These are phyloP conservation scores for Microtus richardsoni DNA, from an alignment of 2,113 vertebrate species.

Conservation along the genomic window DNA sequence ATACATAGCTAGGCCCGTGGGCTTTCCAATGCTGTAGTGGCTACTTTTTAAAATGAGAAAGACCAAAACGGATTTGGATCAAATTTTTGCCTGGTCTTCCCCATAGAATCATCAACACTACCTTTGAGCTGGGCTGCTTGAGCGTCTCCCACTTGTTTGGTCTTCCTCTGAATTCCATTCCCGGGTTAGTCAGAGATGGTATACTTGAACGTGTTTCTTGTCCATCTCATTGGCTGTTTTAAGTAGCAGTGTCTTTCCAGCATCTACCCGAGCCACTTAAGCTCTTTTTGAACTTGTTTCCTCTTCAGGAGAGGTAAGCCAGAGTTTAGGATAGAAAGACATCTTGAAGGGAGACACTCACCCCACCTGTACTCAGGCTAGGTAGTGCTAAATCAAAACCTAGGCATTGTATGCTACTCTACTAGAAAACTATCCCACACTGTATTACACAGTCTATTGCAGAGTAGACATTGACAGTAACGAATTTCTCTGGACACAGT, in stretches of 20 bases:
- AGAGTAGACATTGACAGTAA: neutral
- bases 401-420: neutral
- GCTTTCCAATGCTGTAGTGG: neutral
- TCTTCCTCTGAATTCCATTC: neutral
- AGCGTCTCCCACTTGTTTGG: slow-evolving; percentile 22
- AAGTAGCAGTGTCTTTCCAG: neutral
- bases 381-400: neutral
- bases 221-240: slow-evolving; percentile 25
- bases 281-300: neutral
- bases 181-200: too few relatives aligned
- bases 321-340: slow-evolving; percentile 30
- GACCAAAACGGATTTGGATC: slow-evolving; percentile 54
- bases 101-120: neutral
- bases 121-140: slow-evolving; percentile 7
- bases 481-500: neutral
- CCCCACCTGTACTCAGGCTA: neutral
- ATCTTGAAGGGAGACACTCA: neutral
- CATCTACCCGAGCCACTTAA: neutral
- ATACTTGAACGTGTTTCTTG: neutral
- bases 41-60: slow-evolving; percentile 66
- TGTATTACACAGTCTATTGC: neutral
- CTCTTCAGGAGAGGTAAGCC: neutral
- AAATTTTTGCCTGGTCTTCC: slow-evolving; percentile 62
- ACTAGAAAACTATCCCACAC: neutral
- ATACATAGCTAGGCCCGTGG: too few relatives aligned